These are phyloP conservation scores for Sarcoramphus papa DNA, from an alignment of 2,797 vertebrate species.

Conservation along the genomic window DNA sequence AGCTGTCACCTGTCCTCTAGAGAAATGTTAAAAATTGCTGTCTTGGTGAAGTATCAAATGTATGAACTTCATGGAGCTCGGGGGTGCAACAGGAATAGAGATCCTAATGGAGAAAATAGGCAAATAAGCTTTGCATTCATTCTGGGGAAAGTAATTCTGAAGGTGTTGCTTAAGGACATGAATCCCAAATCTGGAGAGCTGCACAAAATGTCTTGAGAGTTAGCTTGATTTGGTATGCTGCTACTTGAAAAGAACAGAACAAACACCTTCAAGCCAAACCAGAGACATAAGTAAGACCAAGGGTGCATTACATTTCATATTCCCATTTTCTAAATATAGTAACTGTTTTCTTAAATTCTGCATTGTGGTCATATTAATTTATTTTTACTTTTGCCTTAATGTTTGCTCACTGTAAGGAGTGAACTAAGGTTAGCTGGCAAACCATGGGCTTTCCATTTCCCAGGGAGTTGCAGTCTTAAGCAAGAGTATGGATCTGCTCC, in stretches of 20 bases:
- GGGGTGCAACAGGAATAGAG: neutral
- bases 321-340: neutral
- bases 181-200: neutral
- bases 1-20: neutral
- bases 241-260: neutral
- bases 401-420: neutral
- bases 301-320: neutral
- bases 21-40: neutral
- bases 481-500: neutral
- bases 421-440: neutral
- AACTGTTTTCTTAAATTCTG: neutral
- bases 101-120: neutral
- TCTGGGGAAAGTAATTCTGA: neutral
- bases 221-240: neutral
- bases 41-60: neutral
- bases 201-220: neutral
- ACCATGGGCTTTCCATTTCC: neutral
- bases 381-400: neutral
- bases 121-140: neutral
- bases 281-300: neutral
- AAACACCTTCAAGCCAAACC: neutral
- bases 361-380: neutral
- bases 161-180: neutral
- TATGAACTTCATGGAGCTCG: neutral
- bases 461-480: neutral